These are phyloP conservation scores for Oreochromis niloticus DNA, from an alignment of 2,113 vertebrate genomes.

Conservation along the genomic window DNA sequence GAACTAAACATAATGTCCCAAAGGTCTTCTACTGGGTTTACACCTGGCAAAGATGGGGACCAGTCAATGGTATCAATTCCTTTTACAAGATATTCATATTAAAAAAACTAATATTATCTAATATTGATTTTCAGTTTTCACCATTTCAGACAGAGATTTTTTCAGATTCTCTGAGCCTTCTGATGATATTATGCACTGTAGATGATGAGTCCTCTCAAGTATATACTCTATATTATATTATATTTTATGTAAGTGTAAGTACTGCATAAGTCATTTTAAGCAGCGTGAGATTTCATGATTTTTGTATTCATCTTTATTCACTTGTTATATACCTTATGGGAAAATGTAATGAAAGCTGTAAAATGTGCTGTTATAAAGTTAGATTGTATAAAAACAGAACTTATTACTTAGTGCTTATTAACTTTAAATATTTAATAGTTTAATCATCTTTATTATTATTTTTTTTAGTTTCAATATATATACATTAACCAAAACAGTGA, in stretches of 20 bases:
- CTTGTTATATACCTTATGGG: rapidly evolving
- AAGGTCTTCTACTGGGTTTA: too few relatives aligned
- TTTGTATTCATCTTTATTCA: neutral
- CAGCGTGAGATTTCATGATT: neutral
- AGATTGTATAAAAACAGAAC: neutral
- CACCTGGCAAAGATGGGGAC: neutral
- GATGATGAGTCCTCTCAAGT: neutral
- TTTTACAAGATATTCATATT: neutral
- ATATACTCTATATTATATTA: neutral
- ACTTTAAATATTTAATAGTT: neutral
- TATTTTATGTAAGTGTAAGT: neutral
- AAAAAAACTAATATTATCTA: neutral
- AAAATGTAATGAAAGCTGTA: rapidly evolving
- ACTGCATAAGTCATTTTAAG: neutral
- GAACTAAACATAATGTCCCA: too few relatives aligned
- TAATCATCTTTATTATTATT: neutral
- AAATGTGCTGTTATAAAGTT: neutral
- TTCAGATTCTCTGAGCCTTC: neutral
- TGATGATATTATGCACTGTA: neutral
- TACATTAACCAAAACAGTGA: neutral
- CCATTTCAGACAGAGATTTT: neutral
- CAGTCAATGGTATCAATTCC: neutral
- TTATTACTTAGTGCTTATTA: neutral
- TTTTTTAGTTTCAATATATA: neutral
- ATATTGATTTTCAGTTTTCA: neutral